phyloP scores from a whole-genome alignment of 2,888 invertebrate genomes.

The Latrodectus elegans region DNA sequence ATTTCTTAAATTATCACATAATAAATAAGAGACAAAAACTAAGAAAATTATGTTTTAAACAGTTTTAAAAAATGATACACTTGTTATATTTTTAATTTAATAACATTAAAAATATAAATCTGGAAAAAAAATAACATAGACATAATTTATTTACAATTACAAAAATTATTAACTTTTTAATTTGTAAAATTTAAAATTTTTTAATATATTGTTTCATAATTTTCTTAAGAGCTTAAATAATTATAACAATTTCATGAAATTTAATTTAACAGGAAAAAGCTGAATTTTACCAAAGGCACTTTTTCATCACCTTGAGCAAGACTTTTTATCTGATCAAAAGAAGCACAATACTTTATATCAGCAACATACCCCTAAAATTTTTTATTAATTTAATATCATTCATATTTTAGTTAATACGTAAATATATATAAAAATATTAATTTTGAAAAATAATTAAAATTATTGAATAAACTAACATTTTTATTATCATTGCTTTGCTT shows the following conservation, averaged over 20 bases:
- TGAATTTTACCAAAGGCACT: slow-evolving; percentile 44
- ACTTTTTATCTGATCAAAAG: slow-evolving; percentile 23
- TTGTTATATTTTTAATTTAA: background rate
- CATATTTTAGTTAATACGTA: background rate
- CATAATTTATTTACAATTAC: no score
- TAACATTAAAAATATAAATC: background rate
- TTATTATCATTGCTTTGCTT: no score
- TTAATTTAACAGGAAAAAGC: no score
- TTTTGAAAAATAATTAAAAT: background rate
- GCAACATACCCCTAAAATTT: slow-evolving; percentile 38
- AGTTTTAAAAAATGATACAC: no score
- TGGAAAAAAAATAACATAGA: background rate
- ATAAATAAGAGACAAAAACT: no score
- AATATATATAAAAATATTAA: background rate
- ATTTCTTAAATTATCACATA: no score
- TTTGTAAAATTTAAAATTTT: no score
- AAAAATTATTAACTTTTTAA: no score
- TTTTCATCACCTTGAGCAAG: slow-evolving; percentile 47
- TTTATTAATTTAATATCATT: background rate
- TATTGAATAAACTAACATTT: background rate
- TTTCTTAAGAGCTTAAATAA: no score
- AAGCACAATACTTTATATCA: slow-evolving; percentile 54
- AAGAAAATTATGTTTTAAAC: no score
- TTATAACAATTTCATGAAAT: background rate
- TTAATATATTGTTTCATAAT: no score